Conservation (phyloP, 2,113 vertebrate genomes). For the Monarcha castaneiventris region DNA sequence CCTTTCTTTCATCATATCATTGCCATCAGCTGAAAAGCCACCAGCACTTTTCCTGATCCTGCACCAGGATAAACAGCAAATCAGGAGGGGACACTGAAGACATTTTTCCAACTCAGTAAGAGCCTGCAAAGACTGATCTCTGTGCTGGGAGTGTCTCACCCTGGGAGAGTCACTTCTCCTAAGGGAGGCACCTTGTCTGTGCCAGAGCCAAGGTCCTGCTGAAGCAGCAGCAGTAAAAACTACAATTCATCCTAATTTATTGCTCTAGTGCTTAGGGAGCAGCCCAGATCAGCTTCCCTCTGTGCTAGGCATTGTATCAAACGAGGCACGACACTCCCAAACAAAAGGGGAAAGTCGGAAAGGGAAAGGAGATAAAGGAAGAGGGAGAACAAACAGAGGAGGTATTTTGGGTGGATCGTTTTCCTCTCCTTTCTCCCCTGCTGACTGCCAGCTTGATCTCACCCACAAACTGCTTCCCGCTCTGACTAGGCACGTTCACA, state of each 20-base stretch:
- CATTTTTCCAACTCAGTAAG: neutral
- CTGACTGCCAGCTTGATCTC: conserved; percentile 30
- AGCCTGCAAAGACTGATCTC: neutral
- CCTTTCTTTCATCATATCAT: neutral
- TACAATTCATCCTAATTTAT: conserved; percentile 23
- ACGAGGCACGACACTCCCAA: neutral
- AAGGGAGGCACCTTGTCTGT: neutral
- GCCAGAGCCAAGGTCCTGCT: neutral
- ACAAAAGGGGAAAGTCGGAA: neutral
- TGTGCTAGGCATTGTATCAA: neutral
- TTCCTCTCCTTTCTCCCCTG: conserved; percentile 19
- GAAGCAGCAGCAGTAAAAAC: conserved; percentile 17
- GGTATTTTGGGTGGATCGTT: neutral
- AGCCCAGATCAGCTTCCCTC: neutral
- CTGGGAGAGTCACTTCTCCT: neutral
- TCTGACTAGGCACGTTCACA: neutral
- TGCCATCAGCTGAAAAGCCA: neutral
- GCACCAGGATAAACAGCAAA: neutral
- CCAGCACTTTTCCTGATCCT: neutral
- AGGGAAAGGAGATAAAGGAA: neutral
- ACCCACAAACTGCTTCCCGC: conserved; percentile 31
- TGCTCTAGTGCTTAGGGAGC: neutral
- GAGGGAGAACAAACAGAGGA: neutral
- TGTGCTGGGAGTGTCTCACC: neutral
- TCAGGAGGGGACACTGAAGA: neutral